Base-by-base conservation (phyloP, 2,113 vertebrate species). In the Spermophilus dauricus region DNA sequence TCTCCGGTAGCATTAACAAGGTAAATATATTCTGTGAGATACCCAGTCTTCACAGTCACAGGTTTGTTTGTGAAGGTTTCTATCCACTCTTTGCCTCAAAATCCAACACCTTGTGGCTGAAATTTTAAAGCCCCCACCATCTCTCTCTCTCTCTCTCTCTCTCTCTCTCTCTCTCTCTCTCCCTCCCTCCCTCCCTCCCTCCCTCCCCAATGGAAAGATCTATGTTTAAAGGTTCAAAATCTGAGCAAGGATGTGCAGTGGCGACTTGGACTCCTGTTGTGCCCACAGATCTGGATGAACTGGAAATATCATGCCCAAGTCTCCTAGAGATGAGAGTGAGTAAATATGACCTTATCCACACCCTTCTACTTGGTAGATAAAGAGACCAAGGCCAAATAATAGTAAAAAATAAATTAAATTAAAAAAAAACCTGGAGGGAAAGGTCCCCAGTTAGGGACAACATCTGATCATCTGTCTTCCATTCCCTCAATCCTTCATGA, bases 21-120 rank as follows among this genome's bases (percentile, higher is more conserved):
- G 97, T 94, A 97, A 97, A 95, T 80, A 58, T 67, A 91, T 96
- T 94, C 93, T 72, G 53, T 42, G 95, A 93, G 91, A 95, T 75
- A 91, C 24, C 82, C n/a, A 67, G 89, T 83, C 91, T 97, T 73
- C 93, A 83, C 81, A 73, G 94, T 91, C 96, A 89, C 6, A 2
- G 70, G 73, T 91, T 97, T 88, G 89, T 95, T 95, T 95, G 88
- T 88, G 93, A 87, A 97, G 89, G 39, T 83, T 91, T 91, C 91
- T 86, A 72, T 92, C 94, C 28, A 61, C 42, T 81, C 81, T 95
- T 81, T 93, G 58, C 82, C 70, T 97, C 86, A 87, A 97, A 94
- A 94, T 3, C 37, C 70, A 98, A 88, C 42, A 94, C 88, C 67
- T 56, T 82, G 45, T 86, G 53, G 48, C 86, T 94, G 48, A 91